phyloP scores from a whole-genome alignment of 2,888 invertebrate genomes.

The Piscicola geometra region DNA sequence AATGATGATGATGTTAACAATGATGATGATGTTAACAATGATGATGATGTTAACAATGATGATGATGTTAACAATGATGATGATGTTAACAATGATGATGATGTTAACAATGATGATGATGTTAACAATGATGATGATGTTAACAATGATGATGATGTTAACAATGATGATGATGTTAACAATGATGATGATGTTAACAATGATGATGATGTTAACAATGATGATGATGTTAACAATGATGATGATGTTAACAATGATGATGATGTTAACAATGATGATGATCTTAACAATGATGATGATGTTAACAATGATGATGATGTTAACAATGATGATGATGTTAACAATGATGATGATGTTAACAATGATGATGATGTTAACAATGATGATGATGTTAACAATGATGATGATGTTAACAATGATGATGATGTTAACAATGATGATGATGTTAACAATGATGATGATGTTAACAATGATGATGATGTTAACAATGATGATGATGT shows the following conservation, averaged over 20 bases:
- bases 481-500: neutral
- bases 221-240: slow-evolving; percentile 30
- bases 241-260: slow-evolving; percentile 31
- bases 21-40: slow-evolving; percentile 4
- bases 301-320: slow-evolving; percentile 5
- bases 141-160: neutral
- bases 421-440: slow-evolving; percentile 4
- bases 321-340: slow-evolving; percentile 5
- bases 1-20: slow-evolving; percentile 20
- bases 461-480: slow-evolving; percentile 6
- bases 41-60: slow-evolving; percentile 25
- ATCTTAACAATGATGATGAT: slow-evolving; percentile 8
- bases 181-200: slow-evolving; percentile 19
- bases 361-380: neutral
- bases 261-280: slow-evolving; percentile 25
- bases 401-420: slow-evolving; percentile 11
- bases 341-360: neutral
- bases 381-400: slow-evolving; percentile 12
- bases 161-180: neutral
- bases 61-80: slow-evolving; percentile 22
- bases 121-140: neutral
- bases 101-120: neutral
- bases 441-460: slow-evolving; percentile 14
- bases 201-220: slow-evolving; percentile 29
- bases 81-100: neutral